Percentiles rank a stretch among this genome's conserved stretches.
Evolutionary conservation across 2,113 vertebrate species (phyloP).

Genomic region (Odocoileus virginianus): DNA sequence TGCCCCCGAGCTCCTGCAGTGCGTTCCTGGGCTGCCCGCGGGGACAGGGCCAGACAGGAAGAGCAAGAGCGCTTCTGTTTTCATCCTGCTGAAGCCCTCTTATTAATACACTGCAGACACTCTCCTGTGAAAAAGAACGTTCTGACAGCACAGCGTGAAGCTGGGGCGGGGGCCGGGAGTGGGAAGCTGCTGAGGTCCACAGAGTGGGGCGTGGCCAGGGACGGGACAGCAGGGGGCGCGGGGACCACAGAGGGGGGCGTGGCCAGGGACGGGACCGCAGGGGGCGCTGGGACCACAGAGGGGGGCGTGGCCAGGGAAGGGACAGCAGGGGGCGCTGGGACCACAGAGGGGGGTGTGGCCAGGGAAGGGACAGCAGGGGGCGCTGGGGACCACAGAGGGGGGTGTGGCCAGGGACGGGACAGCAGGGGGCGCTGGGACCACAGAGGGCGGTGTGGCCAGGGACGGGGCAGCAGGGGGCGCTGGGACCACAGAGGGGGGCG

Average conservation of each 20-base stretch:
- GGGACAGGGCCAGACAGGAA: background rate
- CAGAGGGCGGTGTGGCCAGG: too few species aligned
- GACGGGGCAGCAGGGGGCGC: too few species aligned
- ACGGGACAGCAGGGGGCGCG: accelerated
- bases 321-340: too few species aligned
- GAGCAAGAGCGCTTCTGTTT: background rate
- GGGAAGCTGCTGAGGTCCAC: background rate
- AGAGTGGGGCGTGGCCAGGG: accelerated
- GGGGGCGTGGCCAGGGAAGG: too few species aligned
- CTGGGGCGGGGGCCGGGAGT: background rate
- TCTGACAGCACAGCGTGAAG: background rate
- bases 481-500: too few species aligned
- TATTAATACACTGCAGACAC: background rate
- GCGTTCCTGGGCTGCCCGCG: background rate
- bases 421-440: too few species aligned
- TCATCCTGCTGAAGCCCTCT: background rate
- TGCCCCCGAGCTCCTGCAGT: background rate
- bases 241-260: background rate
- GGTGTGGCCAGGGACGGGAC: too few species aligned
- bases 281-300: too few species aligned
- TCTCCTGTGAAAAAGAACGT: background rate
- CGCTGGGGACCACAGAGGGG: too few species aligned
- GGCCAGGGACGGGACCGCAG: background rate
- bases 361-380: too few species aligned
- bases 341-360: too few species aligned